Base-by-base conservation (phyloP, 1,140 invertebrate species). In the Sycophaga agraensis region DNA sequence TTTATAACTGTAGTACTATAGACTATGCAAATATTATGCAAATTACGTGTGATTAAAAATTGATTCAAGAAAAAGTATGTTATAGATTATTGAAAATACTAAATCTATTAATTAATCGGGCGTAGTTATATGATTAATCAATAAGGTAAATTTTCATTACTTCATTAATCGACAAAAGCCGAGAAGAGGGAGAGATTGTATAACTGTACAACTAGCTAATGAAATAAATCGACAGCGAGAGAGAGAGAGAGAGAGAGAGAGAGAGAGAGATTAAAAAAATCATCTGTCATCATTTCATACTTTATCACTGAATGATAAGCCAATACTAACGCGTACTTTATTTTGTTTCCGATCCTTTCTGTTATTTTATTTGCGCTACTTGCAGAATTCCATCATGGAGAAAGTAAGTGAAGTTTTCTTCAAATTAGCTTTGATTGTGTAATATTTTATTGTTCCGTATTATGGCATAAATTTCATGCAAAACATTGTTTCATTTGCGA, bases 311-410 rank as follows among this genome's bases (percentile, higher is more conserved):
- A 73, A 71, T 70, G 70, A 74, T 69, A 68, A 75, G 72, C 69
- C 66, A 73, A 76, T 79, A 82, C 78, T 82, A 82, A 82, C 77
- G 78, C 74, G 78, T 76, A 28, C 78, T 78, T 80, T 81, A 75
- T 82, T 80, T 80, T 82, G 77, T 81, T 82, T 75, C 78, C 78
- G 79, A 80, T 80, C 71, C 67, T 78, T 76, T 79, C 76, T 78
- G 76, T 79, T 79, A 78, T 80, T 78, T 80, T 79, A 77, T 80
- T 80, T 80, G 75, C 77, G 78, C 78, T 76, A 77, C 78, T 80
- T 71, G 79, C 80, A 81, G 80, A 78, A 81, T 81, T 77, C 79
- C 80, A 78, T 75, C 77, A 68, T 82, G 80, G 80, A 82, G 73
- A 80, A 82, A 81, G 80, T 82, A 82, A 82, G 80, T 82, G 76